These are phyloP conservation scores for Helicolenus hilgendorfi DNA, from an alignment of 2,797 vertebrate genomes.

Conservation along the genomic window DNA sequence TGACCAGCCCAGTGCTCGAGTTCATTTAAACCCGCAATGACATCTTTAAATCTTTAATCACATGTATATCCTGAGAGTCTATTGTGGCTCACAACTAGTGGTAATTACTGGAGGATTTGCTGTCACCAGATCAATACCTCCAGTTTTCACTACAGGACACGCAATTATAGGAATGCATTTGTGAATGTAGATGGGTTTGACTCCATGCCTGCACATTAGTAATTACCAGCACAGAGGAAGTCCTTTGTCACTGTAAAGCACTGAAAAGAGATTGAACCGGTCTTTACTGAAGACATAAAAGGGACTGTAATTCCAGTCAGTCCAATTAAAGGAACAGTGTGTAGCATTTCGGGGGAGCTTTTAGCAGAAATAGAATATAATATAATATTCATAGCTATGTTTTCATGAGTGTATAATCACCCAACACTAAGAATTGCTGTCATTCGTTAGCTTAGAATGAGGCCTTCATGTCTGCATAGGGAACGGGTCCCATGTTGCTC, in stretches of 20 bases:
- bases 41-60: constrained; percentile 30
- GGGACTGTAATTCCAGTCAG: constrained; percentile 30
- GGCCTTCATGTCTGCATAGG: too few species aligned
- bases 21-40: constrained; percentile 44
- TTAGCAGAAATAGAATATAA: background rate
- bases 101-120: constrained; percentile 45
- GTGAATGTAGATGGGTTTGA: constrained; percentile 26
- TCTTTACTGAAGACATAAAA: constrained; percentile 6
- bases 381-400: background rate
- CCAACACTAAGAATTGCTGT: background rate
- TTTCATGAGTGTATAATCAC: background rate
- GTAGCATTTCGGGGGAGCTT: background rate
- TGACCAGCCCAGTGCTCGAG: background rate
- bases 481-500: too few species aligned
- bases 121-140: constrained; percentile 53
- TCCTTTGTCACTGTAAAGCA: constrained; percentile 45
- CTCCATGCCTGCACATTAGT: constrained; percentile 15
- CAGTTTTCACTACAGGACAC: constrained; percentile 39
- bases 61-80: background rate
- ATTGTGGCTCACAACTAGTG: constrained; percentile 19
- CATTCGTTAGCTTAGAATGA: background rate
- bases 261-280: constrained; percentile 11
- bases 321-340: background rate
- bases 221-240: constrained; percentile 59
- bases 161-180: constrained; percentile 57